These are phyloP conservation scores for Sebastolobus alascanus DNA, from an alignment of 2,797 vertebrate species.

Conservation along the genomic window DNA sequence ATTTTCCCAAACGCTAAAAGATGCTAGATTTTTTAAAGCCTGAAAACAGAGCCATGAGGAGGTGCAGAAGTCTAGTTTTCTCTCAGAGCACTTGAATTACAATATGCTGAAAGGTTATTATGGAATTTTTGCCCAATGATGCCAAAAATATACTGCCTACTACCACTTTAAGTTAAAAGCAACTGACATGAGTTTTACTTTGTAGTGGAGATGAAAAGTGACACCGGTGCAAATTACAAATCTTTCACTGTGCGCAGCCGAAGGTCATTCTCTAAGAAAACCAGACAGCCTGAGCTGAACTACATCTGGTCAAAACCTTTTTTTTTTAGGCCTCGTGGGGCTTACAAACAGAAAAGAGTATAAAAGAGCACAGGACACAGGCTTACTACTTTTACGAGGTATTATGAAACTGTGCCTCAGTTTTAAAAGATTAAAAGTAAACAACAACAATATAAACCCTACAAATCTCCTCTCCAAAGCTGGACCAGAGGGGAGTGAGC, in stretches of 20 bases:
- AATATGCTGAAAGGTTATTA: too few relatives aligned
- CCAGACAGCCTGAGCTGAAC: conserved; percentile 26
- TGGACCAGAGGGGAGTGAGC: conserved; percentile 59
- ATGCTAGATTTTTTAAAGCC: too few relatives aligned
- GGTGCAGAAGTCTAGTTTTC: too few relatives aligned
- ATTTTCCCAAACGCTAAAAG: conserved; percentile 6
- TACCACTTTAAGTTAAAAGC: too few relatives aligned
- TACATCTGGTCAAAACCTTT: conserved; percentile 43
- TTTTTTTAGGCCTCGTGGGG: conserved; percentile 2
- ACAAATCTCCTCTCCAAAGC: conserved; percentile 71
- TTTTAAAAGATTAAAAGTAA: conserved; percentile 76
- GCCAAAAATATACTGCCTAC: too few relatives aligned
- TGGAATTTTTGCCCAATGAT: too few relatives aligned
- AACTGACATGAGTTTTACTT: background rate
- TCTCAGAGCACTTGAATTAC: too few relatives aligned
- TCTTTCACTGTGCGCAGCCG: background rate
- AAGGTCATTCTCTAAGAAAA: conserved; percentile 39
- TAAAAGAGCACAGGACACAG: conserved; percentile 55
- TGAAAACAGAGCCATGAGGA: too few relatives aligned
- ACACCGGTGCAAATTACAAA: conserved; percentile 26
- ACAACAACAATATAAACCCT: conserved; percentile 76
- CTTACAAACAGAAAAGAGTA: conserved; percentile 49
- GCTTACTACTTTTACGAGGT: conserved; percentile 71
- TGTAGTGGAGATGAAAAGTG: background rate
- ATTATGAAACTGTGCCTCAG: conserved; percentile 72